These are phyloP conservation scores for Arnoldichthys spilopterus DNA, from an alignment of 2,797 vertebrate genomes.

Conservation along the genomic window DNA sequence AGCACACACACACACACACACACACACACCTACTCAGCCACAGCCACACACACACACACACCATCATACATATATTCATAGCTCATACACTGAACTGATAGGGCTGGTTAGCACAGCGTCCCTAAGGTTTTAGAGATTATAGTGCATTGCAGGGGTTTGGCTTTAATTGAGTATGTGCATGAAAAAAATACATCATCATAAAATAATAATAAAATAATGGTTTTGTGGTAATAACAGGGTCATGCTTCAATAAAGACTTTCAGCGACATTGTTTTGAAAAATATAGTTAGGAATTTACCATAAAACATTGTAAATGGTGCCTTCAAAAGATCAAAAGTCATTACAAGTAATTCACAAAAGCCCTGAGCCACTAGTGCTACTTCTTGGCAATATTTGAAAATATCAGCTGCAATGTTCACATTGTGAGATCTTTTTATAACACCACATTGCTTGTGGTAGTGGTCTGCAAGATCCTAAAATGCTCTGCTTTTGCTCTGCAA, in stretches of 20 bases:
- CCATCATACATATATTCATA: slow-evolving; percentile 37
- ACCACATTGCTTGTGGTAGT: not conserved
- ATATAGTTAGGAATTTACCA: no score
- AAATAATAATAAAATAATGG: not conserved
- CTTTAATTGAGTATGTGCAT: not conserved
- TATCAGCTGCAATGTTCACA: no score
- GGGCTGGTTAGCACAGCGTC: slow-evolving; percentile 33
- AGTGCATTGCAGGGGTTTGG: not conserved
- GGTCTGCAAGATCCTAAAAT: not conserved
- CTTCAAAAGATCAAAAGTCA: not conserved
- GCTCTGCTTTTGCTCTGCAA: not conserved
- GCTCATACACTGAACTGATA: slow-evolving; percentile 20
- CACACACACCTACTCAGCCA: slow-evolving; percentile 31
- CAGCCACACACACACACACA: slow-evolving; percentile 37
- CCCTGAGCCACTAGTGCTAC: no score
- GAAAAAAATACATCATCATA: not conserved
- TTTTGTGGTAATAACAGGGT: not conserved
- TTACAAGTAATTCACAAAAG: not conserved
- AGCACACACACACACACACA: slow-evolving; percentile 38
- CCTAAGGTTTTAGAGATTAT: slow-evolving; percentile 29
- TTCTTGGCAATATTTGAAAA: no score
- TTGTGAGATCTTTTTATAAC: no score
- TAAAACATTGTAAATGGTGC: not conserved
- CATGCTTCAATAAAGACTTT: not conserved
- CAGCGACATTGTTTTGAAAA: not conserved